A percentile compares a stretch with the other conserved stretches of the same genome.
phyloP scores from a whole-genome alignment of 1,140 invertebrate genomes.

The Heliconius hewitsoni region DNA sequence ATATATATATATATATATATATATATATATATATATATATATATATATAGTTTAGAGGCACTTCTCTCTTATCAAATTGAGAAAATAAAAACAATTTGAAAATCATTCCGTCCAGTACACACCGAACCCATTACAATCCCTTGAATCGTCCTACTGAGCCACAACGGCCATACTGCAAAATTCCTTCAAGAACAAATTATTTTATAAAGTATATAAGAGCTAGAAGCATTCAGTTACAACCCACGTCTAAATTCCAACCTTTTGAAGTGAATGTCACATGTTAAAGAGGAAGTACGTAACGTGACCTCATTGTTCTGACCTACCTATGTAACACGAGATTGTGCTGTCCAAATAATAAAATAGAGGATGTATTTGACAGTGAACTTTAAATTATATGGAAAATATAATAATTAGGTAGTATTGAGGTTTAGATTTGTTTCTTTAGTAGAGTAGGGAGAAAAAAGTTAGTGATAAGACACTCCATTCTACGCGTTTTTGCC shows the following conservation, averaged over 20 bases:
- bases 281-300: conserved; percentile 32
- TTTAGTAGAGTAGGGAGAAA: too few relatives aligned
- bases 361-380: not conserved
- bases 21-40: too few relatives aligned
- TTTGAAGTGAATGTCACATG: conserved; percentile 31
- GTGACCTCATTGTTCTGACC: conserved; percentile 34
- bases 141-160: too few relatives aligned
- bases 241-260: conserved; percentile 35
- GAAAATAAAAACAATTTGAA: not conserved
- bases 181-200: not conserved
- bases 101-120: too few relatives aligned
- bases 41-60: too few relatives aligned
- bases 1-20: too few relatives aligned
- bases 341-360: not conserved
- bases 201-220: not conserved
- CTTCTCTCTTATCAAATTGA: not conserved
- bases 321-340: conserved; percentile 15
- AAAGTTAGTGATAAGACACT: too few relatives aligned
- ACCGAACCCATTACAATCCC: too few relatives aligned
- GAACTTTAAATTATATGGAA: conserved; percentile 7
- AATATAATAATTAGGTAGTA: not conserved
- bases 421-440: too few relatives aligned
- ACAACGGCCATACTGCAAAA: not conserved
- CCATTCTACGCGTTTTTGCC: too few relatives aligned
- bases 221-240: conserved; percentile 17